Evolutionary conservation across 2,797 vertebrate genomes (phyloP).

Genomic region (Siniperca obscura): DNA sequence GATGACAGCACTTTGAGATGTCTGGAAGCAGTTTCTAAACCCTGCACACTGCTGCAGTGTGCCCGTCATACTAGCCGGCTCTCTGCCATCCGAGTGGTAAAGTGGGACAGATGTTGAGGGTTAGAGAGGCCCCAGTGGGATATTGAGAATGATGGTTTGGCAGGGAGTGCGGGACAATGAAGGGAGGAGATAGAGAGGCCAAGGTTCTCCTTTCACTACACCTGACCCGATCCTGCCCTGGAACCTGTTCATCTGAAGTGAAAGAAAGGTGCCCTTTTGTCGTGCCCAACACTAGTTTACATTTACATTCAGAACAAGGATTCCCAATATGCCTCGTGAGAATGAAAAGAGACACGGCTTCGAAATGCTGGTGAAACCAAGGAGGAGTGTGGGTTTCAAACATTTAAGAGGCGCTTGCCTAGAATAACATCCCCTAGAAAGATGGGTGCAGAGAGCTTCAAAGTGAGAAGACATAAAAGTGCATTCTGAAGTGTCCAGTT

Average conservation of each 20-base stretch:
- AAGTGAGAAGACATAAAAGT: slow-evolving; percentile 83
- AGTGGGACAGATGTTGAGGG: slow-evolving; percentile 82
- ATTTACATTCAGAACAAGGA: slow-evolving; percentile 43
- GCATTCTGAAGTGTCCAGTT: slow-evolving; percentile 81
- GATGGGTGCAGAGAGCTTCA: slow-evolving; percentile 74
- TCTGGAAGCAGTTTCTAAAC: slow-evolving; percentile 80
- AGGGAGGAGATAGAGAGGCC: slow-evolving; percentile 58
- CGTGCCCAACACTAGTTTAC: slow-evolving; percentile 45
- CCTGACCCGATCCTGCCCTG: slow-evolving; percentile 66
- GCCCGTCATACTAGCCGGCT: slow-evolving; percentile 61
- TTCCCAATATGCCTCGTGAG: slow-evolving; percentile 5
- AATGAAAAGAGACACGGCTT: slow-evolving; percentile 15
- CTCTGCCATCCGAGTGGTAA: slow-evolving; percentile 69
- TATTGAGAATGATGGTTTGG: slow-evolving; percentile 74
- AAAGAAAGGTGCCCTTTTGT: slow-evolving; percentile 63
- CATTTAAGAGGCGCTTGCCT: slow-evolving; percentile 65
- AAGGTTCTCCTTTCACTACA: slow-evolving; percentile 65
- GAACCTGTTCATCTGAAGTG: slow-evolving; percentile 64
- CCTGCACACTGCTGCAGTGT: slow-evolving; percentile 51
- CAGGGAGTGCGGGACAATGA: slow-evolving; percentile 67
- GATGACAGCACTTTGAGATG: slow-evolving; percentile 71
- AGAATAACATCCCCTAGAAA: slow-evolving; percentile 70
- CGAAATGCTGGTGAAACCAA: slow-evolving; percentile 38
- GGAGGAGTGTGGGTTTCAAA: slow-evolving; percentile 58
- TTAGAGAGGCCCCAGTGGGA: slow-evolving; percentile 74